Conservation (phyloP, 2,888 invertebrate species). For the Lycaena phlaeas region DNA sequence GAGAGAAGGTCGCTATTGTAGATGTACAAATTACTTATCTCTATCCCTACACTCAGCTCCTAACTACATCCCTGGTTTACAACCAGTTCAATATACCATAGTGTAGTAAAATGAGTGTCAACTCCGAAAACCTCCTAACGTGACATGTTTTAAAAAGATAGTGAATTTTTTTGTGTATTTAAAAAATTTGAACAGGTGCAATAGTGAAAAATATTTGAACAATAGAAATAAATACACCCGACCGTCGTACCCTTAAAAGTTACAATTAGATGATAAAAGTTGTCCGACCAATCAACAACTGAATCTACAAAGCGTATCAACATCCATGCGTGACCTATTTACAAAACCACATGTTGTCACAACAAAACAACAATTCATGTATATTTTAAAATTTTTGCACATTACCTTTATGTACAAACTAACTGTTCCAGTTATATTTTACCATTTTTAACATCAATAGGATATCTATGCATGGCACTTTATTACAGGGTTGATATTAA, state of each 20-base stretch:
- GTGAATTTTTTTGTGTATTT: constrained; percentile 46
- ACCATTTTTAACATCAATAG: constrained; percentile 54
- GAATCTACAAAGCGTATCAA: constrained; percentile 42
- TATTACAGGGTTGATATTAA: constrained; percentile 20
- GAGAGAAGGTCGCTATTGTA: constrained; percentile 62
- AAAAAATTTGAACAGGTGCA: constrained; percentile 60
- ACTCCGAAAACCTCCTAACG: constrained; percentile 56
- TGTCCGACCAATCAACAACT: constrained; percentile 33
- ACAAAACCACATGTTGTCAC: constrained; percentile 61
- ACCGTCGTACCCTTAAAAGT: constrained; percentile 23
- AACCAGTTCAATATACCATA: constrained; percentile 61
- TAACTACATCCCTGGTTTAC: constrained; percentile 54
- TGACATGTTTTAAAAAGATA: constrained; percentile 50
- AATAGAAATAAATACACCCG: constrained; percentile 41
- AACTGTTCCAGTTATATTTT: constrained; percentile 41
- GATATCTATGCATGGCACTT: constrained; percentile 46
- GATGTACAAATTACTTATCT: constrained; percentile 59
- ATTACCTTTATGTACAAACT: constrained; percentile 53
- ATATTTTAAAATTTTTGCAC: constrained; percentile 58
- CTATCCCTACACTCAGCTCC: constrained; percentile 56
- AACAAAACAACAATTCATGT: constrained; percentile 58
- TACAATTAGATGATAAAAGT: constrained; percentile 34
- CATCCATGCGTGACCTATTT: constrained; percentile 52
- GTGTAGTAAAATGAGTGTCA: constrained; percentile 61
- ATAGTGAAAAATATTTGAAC: constrained; percentile 53